Evolutionary conservation across 2,113 vertebrate species (phyloP), one percentile per base, ranked within the genome.

Genomic region (Sterna hirundo): DNA sequence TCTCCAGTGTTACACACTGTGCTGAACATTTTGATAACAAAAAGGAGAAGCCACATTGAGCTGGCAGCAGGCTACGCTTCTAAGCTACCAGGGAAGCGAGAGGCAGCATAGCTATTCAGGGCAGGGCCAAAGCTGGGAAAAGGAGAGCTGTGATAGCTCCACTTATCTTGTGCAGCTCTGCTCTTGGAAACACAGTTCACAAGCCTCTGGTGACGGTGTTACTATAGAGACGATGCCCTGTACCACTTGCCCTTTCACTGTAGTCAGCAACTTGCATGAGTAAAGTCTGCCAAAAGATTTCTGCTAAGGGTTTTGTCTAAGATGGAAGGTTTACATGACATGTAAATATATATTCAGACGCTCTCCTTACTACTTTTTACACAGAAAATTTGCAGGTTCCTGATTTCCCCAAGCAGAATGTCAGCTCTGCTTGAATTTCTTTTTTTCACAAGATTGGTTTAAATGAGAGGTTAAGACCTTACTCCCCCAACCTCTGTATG

Each of bases 281-380:
- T 54, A n/a, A 81, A 75, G 60, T 51, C 71, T 91, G 32, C 19
- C 66, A 69, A 36, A 71, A 80, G 54, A 74, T 29, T 84, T 81
- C 75, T 85, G 36, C 23, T 42, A 34, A 40, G 58, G 22, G 9
- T 83, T 69, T 92, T 89, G 29, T 84, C 27, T 75, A 22, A 69
- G 40, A 61, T 13, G 26, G 38, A 74, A 20, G 49, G 27, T 76
- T 58, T 82, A 54, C 32, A 44, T 5, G 30, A 20, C 34, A 77
- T 40, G 36, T 36, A 94, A 90, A 75, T 83, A n/a, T 5, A 87
- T 13, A 60, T 68, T 74, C 55, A 81, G 44, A 52, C 2, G 16
- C 11, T 7, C 10, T 83, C 10, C 51, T 77, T 71, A 32, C 29
- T 61, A 88, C 47, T 40, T 0, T 0, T 47, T 57, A 34, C 18